Base-by-base conservation (phyloP, 2,113 vertebrate species). In the Dasypus novemcinctus region DNA sequence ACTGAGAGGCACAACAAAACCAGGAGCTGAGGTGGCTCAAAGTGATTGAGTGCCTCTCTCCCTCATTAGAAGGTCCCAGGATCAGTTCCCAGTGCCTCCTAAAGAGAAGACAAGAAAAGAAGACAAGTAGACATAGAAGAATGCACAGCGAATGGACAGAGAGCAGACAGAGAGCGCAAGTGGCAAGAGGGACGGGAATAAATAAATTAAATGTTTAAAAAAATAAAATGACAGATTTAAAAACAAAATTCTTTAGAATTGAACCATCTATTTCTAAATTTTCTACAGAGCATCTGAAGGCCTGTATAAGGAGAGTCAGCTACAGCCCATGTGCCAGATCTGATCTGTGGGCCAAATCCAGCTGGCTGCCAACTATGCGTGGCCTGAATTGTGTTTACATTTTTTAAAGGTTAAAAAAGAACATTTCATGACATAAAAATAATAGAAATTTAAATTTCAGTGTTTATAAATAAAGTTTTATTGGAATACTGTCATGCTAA, bases 321-420 rank as follows among this genome's bases (percentile, higher is more conserved):
- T 90, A 68, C 43, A 12, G 57, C 29, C 71, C n/a, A 36, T 29
- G 21, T 25, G 27, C 11, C 71, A 74, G 5, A 27, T 74, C 23
- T 72, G 10, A 18, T 74, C 7, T 15, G 0, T 68, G 33, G 64
- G 46, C 12, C 84, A 69, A 18, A n/a, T 84, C 18, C 33, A 92
- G 63, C 66, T 57, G 23, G n/a, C 27, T 76, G 31, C 59, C 74
- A 96, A 49, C 74, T 93, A 10, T 91, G 49, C 57, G 66, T 82
- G 29, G 59, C 25, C 29, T 93, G 2, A 87, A 75, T 83, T 82
- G 25, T 46, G 31, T 81, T 95, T 74, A 75, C 11, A 61, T 25
- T 94, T 93, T 90, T 89, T 79, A 95, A 38, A 81, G 27, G 3
- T 43, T 85, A 38, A 59, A 87, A 74, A 88, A 31, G 25, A 41